Evolutionary conservation across 2,888 invertebrate genomes (phyloP).

Genomic region (Eristalinus sepulchralis): DNA sequence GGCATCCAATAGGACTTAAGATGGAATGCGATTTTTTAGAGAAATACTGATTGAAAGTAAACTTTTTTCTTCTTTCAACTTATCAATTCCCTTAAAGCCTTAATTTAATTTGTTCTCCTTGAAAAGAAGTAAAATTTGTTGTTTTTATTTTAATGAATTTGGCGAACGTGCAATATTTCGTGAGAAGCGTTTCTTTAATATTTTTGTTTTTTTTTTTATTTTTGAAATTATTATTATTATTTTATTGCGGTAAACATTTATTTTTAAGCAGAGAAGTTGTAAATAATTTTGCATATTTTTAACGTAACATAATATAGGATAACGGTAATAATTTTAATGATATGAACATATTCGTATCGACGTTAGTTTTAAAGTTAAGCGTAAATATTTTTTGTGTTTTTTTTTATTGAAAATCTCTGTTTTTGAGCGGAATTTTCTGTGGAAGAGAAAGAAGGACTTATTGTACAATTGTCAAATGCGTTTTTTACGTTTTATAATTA

Average conservation of each 20-base stretch:
- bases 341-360: conserved; percentile 37
- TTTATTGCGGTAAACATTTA: conserved; percentile 25
- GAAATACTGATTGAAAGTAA: conserved; percentile 73
- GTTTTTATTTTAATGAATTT: conserved; percentile 63
- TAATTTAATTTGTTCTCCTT: conserved; percentile 57
- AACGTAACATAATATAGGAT: conserved; percentile 31
- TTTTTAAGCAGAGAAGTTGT: conserved; percentile 24
- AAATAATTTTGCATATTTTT: conserved; percentile 59
- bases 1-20: conserved; percentile 81
- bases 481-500: conserved; percentile 66
- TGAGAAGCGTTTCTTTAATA: conserved; percentile 65
- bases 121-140: conserved; percentile 45
- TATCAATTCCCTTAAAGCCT: conserved; percentile 36
- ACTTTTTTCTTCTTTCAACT: conserved; percentile 11
- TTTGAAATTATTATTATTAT: not conserved
- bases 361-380: conserved; percentile 35
- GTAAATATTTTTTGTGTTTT: conserved; percentile 22
- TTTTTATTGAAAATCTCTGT: conserved; percentile 52
- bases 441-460: conserved; percentile 72
- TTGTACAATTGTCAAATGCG: conserved; percentile 70
- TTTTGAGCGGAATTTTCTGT: conserved; percentile 55
- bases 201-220: conserved; percentile 50
- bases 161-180: conserved; percentile 76
- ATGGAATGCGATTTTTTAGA: conserved; percentile 81
- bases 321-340: conserved; percentile 3